A percentile compares a stretch with the other conserved stretches of the same genome.
phyloP scores from a whole-genome alignment of 2,888 invertebrate genomes.

The Pseudococcus longispinus region DNA sequence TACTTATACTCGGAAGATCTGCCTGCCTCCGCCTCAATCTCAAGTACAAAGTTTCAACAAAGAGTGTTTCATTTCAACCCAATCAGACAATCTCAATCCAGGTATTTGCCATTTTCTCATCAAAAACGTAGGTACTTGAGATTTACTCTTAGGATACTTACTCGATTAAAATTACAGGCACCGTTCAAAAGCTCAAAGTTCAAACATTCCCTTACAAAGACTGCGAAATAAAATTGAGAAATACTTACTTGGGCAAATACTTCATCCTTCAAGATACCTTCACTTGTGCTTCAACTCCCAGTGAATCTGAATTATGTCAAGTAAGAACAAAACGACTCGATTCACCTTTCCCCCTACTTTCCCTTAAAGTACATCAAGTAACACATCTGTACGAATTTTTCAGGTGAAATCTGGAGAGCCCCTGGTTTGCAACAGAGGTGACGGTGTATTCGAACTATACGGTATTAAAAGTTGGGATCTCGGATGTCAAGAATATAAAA shows the following conservation, averaged over 20 bases:
- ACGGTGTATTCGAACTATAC: conserved; percentile 73
- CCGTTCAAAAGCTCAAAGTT: conserved; percentile 31
- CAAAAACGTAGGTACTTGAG: background rate
- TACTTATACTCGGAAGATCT: conserved; percentile 77
- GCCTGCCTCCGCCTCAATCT: conserved; percentile 66
- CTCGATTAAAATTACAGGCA: conserved; percentile 8
- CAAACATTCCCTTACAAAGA: conserved; percentile 63
- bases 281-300: conserved; percentile 72
- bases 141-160: no score
- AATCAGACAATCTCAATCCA: conserved; percentile 13
- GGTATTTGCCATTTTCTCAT: background rate
- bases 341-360: no score
- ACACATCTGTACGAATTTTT: background rate
- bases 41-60: conserved; percentile 60
- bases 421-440: conserved; percentile 76
- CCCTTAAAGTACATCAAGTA: no score
- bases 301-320: conserved; percentile 78
- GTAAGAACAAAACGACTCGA: conserved; percentile 63
- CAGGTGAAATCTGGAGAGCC: conserved; percentile 78
- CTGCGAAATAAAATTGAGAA: conserved; percentile 69
- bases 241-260: conserved; percentile 66
- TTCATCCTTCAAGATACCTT: conserved; percentile 71
- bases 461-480: conserved; percentile 82
- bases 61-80: conserved; percentile 56
- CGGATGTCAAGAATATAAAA: conserved; percentile 66